These are phyloP conservation scores for Ophioderma brevispina DNA, from an alignment of 35 echinoderm and acorn worm genomes.

Conservation along the genomic window DNA sequence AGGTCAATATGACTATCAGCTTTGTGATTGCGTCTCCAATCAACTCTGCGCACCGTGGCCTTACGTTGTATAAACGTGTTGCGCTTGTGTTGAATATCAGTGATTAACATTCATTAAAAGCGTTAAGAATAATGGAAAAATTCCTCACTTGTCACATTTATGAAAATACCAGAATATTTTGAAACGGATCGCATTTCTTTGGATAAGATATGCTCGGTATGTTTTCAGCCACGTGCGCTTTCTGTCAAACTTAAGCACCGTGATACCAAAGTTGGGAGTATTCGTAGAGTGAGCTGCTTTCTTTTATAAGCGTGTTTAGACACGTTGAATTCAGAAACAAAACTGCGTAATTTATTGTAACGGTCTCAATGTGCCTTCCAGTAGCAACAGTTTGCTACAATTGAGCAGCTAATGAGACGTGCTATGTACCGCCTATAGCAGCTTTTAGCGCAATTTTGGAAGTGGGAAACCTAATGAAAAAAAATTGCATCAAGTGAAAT, in stretches of 20 bases:
- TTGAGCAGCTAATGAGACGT: background rate
- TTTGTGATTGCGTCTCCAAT: background rate
- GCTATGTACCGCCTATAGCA: background rate
- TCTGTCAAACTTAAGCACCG: background rate
- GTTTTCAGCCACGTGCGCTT: background rate
- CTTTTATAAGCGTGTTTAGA: background rate
- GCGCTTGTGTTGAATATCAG: background rate
- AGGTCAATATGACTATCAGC: background rate
- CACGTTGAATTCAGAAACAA: background rate
- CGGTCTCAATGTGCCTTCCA: background rate
- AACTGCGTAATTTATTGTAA: background rate
- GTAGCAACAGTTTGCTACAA: background rate
- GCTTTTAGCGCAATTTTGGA: constrained; percentile 4
- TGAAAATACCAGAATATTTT: too few relatives aligned
- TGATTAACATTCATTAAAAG: background rate
- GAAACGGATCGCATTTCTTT: background rate
- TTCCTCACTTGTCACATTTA: background rate
- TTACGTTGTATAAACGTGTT: constrained; percentile 4
- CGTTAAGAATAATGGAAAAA: background rate
- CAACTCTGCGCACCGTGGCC: background rate
- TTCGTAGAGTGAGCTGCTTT: background rate
- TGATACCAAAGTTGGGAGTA: background rate
- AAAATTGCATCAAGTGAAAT: background rate
- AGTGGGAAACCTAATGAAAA: background rate
- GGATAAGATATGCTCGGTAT: background rate